These are phyloP conservation scores for Meriones unguiculatus DNA, from an alignment of 2,113 vertebrate species.

Conservation along the genomic window DNA sequence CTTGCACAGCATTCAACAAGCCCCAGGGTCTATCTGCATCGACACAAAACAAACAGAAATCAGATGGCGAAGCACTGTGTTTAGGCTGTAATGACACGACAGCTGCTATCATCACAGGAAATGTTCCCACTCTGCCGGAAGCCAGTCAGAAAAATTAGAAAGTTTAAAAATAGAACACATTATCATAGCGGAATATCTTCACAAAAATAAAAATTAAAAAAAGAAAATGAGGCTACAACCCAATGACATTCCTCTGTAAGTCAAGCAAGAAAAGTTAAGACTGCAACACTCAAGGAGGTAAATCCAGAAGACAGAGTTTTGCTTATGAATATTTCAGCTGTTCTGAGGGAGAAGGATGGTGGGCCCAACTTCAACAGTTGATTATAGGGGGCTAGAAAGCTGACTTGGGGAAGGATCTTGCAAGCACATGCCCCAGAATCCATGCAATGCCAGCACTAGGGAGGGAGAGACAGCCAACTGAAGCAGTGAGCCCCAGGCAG, in stretches of 20 bases:
- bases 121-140: background rate
- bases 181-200: background rate
- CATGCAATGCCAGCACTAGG: background rate
- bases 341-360: background rate
- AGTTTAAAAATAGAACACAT: conserved; percentile 20
- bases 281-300: background rate
- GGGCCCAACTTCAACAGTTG: background rate
- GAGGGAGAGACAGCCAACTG: background rate
- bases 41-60: background rate
- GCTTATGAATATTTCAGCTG: background rate
- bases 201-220: background rate
- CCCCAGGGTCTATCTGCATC: too few relatives aligned
- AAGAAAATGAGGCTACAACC: background rate
- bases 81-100: background rate
- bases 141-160: conserved; percentile 24
- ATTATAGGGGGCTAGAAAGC: too few relatives aligned
- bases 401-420: background rate
- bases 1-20: background rate
- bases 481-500: background rate
- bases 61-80: background rate
- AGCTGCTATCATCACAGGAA: background rate
- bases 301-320: background rate
- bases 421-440: background rate
- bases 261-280: background rate
- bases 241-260: background rate